Evolutionary conservation across 1,140 invertebrate species (phyloP).

Genomic region (Oryzaephilus surinamensis): DNA sequence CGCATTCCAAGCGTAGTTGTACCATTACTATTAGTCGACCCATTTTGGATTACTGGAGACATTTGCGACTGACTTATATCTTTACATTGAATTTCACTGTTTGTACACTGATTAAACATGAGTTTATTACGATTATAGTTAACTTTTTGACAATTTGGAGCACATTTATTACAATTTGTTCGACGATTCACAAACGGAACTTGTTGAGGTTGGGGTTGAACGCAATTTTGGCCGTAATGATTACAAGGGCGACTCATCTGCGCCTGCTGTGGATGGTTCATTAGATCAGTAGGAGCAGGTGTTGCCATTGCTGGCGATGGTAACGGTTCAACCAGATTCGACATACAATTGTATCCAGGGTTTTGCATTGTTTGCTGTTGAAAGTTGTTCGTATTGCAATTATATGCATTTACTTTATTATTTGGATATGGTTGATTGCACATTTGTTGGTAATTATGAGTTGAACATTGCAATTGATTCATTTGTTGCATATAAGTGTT

Average conservation of each 20-base stretch:
- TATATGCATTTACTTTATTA: constrained; percentile 3
- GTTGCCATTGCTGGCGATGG: constrained; percentile 48
- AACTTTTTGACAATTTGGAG: constrained; percentile 15
- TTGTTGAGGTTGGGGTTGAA: constrained; percentile 14
- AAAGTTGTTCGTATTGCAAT: constrained; percentile 7
- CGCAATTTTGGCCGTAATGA: constrained; percentile 33
- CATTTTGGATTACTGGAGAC: constrained; percentile 24
- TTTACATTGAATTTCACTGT: constrained; percentile 51
- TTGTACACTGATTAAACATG: constrained; percentile 17
- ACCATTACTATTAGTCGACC: constrained; percentile 23
- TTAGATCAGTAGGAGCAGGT: constrained; percentile 40
- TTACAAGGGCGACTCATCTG: constrained; percentile 41
- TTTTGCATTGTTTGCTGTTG: constrained; percentile 12
- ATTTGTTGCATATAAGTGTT: constrained; percentile 12
- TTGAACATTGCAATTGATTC: constrained; percentile 40
- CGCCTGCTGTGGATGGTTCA: constrained; percentile 39
- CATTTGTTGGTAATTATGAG: constrained; percentile 36
- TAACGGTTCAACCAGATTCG: constrained; percentile 39
- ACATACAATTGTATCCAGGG: constrained; percentile 18
- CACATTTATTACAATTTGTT: constrained; percentile 8
- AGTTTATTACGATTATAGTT: too few species aligned
- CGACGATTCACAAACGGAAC: background rate
- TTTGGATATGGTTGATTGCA: constrained; percentile 14
- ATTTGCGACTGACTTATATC: constrained; percentile 56
- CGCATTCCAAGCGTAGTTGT: constrained; percentile 52